Base-by-base conservation (phyloP, 2,888 invertebrate species). In the Orthosia gothica region DNA sequence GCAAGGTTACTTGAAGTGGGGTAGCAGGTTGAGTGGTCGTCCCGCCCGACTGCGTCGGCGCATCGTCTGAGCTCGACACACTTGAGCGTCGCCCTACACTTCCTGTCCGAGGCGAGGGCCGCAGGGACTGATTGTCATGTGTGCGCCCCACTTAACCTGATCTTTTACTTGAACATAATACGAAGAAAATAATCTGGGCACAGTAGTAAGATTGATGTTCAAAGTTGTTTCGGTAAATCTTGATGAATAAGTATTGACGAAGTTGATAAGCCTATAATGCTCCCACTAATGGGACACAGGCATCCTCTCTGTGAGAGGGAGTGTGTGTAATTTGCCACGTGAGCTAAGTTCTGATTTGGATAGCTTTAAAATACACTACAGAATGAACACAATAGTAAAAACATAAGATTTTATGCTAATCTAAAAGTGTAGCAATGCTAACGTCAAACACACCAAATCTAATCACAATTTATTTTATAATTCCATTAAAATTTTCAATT, bases 61-160 rank as follows among this genome's bases (percentile, higher is more conserved):
- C 80, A 74, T 72, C 84, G 83, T 69, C 80, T 61, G 61, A 20
- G 61, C 40, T 79, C 78, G 74, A 71, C 81, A 84, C 86, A 86
- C 87, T 86, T 75, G 87, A 74, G 79, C 72, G 80, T 85, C 81
- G 83, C 85, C 79, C 87, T 75, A 75, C 77, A 82, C 82, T 82
- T 82, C 82, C 82, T 80, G 81, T 50, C 49, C 50, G 68, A 54
- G 67, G 74, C 76, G 75, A 67, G 82, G 81, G 67, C 76, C 74
- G 85, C 67, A 63, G 80, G 84, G 83, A 75, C 86, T 83, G 81
- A 79, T 87, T 83, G 70, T 68, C 77, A 81, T 80, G 81, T 84
- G 79, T 78, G 79, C 74, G 74, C 66, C 76, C 81, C 59, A 85
- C 76, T 76, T 75, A 81, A 88, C 78, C n/a, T 82, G 87, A 87